These are phyloP conservation scores for Epizoanthus ramosus DNA, from an alignment of 92 coral and sea anemone genomes.

Conservation along the genomic window DNA sequence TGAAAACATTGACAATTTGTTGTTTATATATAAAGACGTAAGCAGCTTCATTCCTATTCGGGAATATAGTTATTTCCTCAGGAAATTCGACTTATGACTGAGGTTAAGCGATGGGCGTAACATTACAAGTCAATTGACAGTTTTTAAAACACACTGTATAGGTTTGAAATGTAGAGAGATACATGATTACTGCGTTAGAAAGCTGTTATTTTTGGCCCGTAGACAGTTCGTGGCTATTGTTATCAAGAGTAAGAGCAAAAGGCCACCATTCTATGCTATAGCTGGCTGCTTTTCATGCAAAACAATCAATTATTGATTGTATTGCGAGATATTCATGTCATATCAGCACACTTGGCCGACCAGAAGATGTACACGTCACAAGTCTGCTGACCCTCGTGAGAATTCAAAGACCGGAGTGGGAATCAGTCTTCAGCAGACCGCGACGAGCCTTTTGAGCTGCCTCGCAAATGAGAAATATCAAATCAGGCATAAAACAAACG, in stretches of 20 bases:
- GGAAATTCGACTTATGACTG: slow-evolving; percentile 15
- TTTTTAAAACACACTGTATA: neutral
- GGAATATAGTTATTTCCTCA: neutral
- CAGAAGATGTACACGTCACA: slow-evolving; percentile 30
- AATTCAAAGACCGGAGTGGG: neutral
- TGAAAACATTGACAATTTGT: neutral
- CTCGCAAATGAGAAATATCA: slow-evolving; percentile 28
- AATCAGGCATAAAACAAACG: slow-evolving; percentile 20
- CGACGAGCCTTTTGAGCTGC: slow-evolving; percentile 24
- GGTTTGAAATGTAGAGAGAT: neutral
- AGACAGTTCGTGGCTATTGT: neutral
- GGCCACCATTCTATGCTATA: neutral
- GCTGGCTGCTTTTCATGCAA: slow-evolving; percentile 45
- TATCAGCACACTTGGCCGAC: slow-evolving; percentile 21
- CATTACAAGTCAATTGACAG: neutral
- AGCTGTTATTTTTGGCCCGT: neutral
- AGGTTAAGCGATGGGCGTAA: slow-evolving; percentile 16
- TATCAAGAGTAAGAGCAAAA: slow-evolving; percentile 28
- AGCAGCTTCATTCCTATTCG: neutral
- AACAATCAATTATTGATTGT: slow-evolving; percentile 38
- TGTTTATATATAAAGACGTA: neutral
- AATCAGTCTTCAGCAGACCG: slow-evolving; percentile 29
- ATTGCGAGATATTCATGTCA: slow-evolving; percentile 12
- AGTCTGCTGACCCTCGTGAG: slow-evolving; percentile 38
- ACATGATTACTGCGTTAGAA: neutral